Conservation (phyloP, 2,888 invertebrate genomes). For the Drosophila formosana region DNA sequence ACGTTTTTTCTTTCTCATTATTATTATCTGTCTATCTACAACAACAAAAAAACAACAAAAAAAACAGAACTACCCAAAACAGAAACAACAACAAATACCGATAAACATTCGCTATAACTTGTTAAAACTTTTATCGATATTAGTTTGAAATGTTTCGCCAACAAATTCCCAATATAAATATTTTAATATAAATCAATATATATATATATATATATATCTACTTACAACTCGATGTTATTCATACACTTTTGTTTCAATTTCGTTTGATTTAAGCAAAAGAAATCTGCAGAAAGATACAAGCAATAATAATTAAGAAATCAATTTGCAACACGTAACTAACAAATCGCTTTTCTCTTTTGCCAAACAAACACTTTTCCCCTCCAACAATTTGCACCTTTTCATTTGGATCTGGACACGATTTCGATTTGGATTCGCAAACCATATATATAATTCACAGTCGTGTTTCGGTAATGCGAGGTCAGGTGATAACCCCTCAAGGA, state of each 20-base stretch:
- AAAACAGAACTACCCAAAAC: slow-evolving; percentile 11
- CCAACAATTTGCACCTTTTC: slow-evolving; percentile 8
- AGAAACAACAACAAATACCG: slow-evolving; percentile 3
- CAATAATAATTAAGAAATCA: slow-evolving; percentile 18
- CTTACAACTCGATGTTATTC: slow-evolving; percentile 40
- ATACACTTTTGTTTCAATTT: slow-evolving; percentile 39
- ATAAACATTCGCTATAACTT: slow-evolving; percentile 15
- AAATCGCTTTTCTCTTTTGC: slow-evolving; percentile 62
- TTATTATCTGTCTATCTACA: slow-evolving; percentile 21
- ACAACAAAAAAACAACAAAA: slow-evolving; percentile 16
- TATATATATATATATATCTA: slow-evolving; percentile 17
- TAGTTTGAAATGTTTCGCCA: slow-evolving; percentile 27
- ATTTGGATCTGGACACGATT: background rate
- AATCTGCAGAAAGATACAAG: slow-evolving; percentile 20
- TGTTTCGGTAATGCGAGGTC: slow-evolving; percentile 99
- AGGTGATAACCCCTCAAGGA: slow-evolving; percentile 97
- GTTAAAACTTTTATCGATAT: slow-evolving; percentile 41
- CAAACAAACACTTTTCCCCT: slow-evolving; percentile 17
- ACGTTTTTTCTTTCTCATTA: slow-evolving; percentile 19
- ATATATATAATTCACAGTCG: slow-evolving; percentile 88
- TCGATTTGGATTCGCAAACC: background rate
- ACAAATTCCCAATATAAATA: slow-evolving; percentile 9
- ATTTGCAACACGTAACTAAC: slow-evolving; percentile 56
- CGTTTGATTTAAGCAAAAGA: slow-evolving; percentile 46
- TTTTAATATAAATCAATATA: slow-evolving; percentile 16